Evolutionary conservation across 2,797 vertebrate species (phyloP).

Genomic region (Pyrocephalus nanus): DNA sequence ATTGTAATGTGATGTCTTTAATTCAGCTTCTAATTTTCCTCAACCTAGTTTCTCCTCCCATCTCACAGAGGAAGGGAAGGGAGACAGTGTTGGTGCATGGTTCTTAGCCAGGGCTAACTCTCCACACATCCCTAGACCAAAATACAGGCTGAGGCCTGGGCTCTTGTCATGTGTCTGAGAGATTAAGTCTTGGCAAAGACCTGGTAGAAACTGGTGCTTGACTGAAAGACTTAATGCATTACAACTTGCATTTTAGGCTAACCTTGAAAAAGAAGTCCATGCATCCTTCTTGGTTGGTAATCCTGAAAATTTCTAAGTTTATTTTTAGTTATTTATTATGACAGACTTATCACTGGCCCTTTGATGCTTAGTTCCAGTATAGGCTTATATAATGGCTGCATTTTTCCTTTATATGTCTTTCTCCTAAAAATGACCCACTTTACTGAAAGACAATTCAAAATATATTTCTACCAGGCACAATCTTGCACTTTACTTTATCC

Average conservation of each 20-base stretch:
- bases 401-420: not conserved
- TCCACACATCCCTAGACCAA: too few species aligned
- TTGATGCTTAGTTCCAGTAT: not conserved
- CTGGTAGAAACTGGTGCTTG: not conserved
- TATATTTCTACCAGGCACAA: not conserved
- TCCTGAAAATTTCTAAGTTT: not conserved
- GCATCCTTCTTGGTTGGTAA: not conserved
- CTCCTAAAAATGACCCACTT: not conserved
- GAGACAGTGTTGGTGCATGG: not conserved
- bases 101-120: not conserved
- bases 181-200: not conserved
- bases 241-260: not conserved
- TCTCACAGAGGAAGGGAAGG: not conserved
- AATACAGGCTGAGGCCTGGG: not conserved
- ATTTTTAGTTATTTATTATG: not conserved
- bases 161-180: not conserved
- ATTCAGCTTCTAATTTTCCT: not conserved
- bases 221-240: not conserved
- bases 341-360: not conserved
- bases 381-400: not conserved
- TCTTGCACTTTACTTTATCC: slow-evolving; percentile 27
- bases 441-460: not conserved
- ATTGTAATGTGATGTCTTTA: not conserved
- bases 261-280: not conserved
- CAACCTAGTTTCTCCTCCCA: not conserved